These are phyloP conservation scores for Acronicta leporina DNA, from an alignment of 2,888 invertebrate genomes.

Conservation along the genomic window DNA sequence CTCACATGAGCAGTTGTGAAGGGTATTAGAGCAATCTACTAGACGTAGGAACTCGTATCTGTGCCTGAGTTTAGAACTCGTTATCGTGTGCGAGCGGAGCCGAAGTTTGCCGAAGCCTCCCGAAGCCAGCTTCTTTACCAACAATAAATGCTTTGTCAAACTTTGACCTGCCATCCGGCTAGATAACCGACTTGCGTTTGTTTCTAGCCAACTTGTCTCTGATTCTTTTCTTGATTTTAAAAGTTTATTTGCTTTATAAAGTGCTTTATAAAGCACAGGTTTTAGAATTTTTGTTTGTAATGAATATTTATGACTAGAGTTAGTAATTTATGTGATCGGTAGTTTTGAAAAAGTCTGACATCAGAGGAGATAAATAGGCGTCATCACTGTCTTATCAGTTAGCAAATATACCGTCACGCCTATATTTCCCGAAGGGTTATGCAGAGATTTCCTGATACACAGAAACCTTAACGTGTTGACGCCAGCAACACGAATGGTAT, in stretches of 20 bases:
- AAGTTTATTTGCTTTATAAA: conserved; percentile 29
- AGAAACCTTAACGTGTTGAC: no score
- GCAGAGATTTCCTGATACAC: no score
- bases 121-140: conserved; percentile 70
- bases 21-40: conserved; percentile 45
- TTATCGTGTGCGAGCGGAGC: conserved; percentile 73
- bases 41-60: conserved; percentile 50
- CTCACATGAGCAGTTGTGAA: conserved; percentile 44
- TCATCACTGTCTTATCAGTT: no score
- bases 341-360: no score
- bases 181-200: conserved; percentile 81
- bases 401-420: no score
- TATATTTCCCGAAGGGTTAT: no score
- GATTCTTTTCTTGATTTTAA: conserved; percentile 59
- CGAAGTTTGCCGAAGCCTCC: conserved; percentile 48
- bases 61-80: conserved; percentile 75
- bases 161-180: conserved; percentile 62
- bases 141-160: conserved; percentile 86
- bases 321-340: neutral
- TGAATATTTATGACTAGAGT: neutral
- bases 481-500: no score
- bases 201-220: conserved; percentile 66
- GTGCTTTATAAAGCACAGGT: neutral
- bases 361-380: no score
- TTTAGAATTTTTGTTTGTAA: neutral